These are phyloP conservation scores for Trochalopteron elliotii DNA, from an alignment of 2,113 vertebrate species.

Conservation along the genomic window DNA sequence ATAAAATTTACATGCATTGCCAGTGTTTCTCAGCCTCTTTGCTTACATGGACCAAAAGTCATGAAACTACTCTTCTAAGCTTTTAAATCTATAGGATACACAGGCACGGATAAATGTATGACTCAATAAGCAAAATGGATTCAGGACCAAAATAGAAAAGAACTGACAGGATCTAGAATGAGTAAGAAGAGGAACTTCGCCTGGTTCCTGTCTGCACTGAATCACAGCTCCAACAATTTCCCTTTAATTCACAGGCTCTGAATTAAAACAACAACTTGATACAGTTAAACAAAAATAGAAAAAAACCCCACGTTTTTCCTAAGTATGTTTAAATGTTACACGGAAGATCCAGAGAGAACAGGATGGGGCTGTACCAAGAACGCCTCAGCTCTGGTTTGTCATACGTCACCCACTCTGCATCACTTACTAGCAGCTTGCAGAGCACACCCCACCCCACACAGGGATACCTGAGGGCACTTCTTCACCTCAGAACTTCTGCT, in stretches of 20 bases:
- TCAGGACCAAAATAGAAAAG: slow-evolving; percentile 12
- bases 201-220: slow-evolving; percentile 39
- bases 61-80: neutral
- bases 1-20: neutral
- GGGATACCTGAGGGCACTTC: neutral
- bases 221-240: slow-evolving; percentile 28
- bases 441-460: neutral
- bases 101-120: neutral
- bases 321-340: neutral
- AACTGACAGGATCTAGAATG: slow-evolving; percentile 33
- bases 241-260: neutral
- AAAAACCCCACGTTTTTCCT: neutral
- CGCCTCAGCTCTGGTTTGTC: neutral
- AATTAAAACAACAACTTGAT: neutral
- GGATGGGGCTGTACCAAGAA: neutral
- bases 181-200: slow-evolving; percentile 29
- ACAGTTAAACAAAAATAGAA: neutral
- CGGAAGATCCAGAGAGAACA: neutral
- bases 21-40: neutral
- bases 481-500: neutral
- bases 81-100: neutral
- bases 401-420: neutral
- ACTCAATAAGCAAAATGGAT: neutral
- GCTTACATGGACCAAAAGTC: neutral
- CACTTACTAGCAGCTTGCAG: neutral